A percentile compares a stretch with the other conserved stretches of the same genome.
Conservation (phyloP, 2,888 invertebrate genomes). For the Furcula furcula region DNA sequence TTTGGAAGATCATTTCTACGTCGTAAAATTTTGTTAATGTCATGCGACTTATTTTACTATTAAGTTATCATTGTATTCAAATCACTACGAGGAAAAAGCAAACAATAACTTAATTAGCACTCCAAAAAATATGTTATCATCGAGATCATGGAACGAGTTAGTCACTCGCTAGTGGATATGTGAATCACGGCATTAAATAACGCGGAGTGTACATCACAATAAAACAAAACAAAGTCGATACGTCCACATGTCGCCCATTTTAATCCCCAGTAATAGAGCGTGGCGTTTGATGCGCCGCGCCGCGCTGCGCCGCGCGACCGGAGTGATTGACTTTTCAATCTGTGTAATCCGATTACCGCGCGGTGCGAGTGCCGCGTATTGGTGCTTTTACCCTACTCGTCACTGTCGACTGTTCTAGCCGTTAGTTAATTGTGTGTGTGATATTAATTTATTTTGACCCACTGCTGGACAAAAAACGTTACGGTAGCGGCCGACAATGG, state of each 20-base stretch:
- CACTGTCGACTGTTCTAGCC: conserved; percentile 11
- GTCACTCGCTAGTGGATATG: conserved; percentile 13
- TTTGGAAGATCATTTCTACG: conserved; percentile 27
- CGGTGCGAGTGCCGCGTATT: conserved; percentile 38
- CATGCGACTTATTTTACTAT: too few species aligned
- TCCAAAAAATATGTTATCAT: conserved; percentile 4
- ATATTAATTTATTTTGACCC: conserved; percentile 28
- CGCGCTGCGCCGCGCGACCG: conserved; percentile 37
- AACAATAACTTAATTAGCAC: not conserved
- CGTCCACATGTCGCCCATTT: conserved; percentile 51
- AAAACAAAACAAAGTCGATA: conserved; percentile 42
- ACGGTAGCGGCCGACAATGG: not conserved
- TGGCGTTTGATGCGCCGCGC: conserved; percentile 64
- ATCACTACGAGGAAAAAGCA: too few species aligned
- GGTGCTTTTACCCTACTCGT: conserved; percentile 47
- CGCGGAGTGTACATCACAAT: conserved; percentile 21
- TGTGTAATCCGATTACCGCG: conserved; percentile 64
- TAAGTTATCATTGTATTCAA: too few species aligned
- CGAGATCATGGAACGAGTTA: conserved; percentile 1
- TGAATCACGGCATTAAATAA: conserved; percentile 30
- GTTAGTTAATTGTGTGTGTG: conserved; percentile 1
- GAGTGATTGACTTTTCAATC: conserved; percentile 81
- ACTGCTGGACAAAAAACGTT: not conserved
- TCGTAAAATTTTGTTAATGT: conserved; percentile 25
- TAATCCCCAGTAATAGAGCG: conserved; percentile 58